Base-by-base conservation (phyloP, 64 coral and sea anemone genomes). In the Catalaphyllia jardinei region DNA sequence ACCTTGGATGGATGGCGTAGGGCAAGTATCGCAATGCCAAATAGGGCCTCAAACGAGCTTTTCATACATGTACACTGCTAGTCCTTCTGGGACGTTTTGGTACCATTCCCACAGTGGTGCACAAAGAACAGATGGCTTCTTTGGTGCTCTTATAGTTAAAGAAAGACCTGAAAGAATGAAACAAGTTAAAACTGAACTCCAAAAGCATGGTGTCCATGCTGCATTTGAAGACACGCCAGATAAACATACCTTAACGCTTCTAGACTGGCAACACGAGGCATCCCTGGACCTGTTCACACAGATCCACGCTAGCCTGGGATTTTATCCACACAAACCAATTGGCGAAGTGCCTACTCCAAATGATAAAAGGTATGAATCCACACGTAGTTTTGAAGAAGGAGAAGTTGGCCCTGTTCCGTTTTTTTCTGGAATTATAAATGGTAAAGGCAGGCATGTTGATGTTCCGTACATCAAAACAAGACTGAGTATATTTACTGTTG, bases 401-500 rank as follows among this genome's bases (percentile, higher is more conserved):
- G 89, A 59, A 33, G 72, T 76, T 63, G 89, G 80, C 14, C 89
- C 88, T 51, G 69, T 94, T 31, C 88, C 89, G 6, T 94, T 80
- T 83, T 94, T 74, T 74, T 94, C 93, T 29, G 93, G 93, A 67
- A 54, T 95, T 18, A 81, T 95, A 25, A 95, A 95, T 75, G 93
- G 93, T 0, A 87, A 88, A 80, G 93, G 93, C 1, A 90, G 89
- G 24, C 93, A 95, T 76, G 25, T 7, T 35, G 75, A 81, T 81
- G 88, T 91, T 63, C 50, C 71, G 20, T 79, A 60, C 54, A 18
- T 29, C 52, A 59, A 79, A 60, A 60, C 93, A n/a, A 71, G 71
- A 67, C 81, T 95, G 49, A 91, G 89, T 50, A 78, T 90, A 33
- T 95, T 95, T 42, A 83, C 62, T 33, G 93, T 95, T 13, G 78